Evolutionary conservation across 2,797 vertebrate species (phyloP), one percentile per base, ranked within the genome.

Genomic region (Sebastes reedi): DNA sequence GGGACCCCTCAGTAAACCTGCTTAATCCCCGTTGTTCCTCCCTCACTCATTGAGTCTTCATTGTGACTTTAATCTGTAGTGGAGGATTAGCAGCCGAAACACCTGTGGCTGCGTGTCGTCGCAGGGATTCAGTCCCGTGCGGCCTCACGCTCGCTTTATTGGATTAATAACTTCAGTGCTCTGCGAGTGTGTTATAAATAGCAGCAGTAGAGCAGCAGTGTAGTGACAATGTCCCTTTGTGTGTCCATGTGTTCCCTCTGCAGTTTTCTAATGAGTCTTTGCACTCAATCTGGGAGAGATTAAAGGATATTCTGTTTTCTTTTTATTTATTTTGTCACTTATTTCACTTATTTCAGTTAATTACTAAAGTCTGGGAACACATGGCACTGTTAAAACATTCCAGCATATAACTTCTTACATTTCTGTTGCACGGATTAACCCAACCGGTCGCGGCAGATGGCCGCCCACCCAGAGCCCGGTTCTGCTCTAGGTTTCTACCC

Each of bases 21-120:
- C 8, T 2, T 73, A 82, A 85, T 82, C 78, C 58, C 34, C 0
- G 61, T 59, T 80, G 83, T 85, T 85, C 52, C 71, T 77, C 39
- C 2, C 42, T 64, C 66, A 4, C 72, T 73, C 59, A 42, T 56
- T 39, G 68, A 32, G 1, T 60, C 61, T 36, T 72, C 36, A 80
- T 69, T 83, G 81, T 81, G 71, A 36, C 65, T 77, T 69, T 87
- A 87, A 87, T 80, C 88, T 85, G 82, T 8, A 46, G 60, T 68
- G 79, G 4, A 4, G 80, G 89, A 88, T 88, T 87, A 91, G 46
- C 64, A 24, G 27, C 5, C 3, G 25, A 76, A 36, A 25, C 80
- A 84, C 85, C 85, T 89, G 85, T 24, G 20, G 82, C 56, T 69
- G 79, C 72, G 3, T 79, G 86, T 55, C 2, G 29, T 56, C 14